Evolutionary conservation across 2,797 vertebrate genomes (phyloP).

Genomic region (Typhlichthys eigenmanni): DNA sequence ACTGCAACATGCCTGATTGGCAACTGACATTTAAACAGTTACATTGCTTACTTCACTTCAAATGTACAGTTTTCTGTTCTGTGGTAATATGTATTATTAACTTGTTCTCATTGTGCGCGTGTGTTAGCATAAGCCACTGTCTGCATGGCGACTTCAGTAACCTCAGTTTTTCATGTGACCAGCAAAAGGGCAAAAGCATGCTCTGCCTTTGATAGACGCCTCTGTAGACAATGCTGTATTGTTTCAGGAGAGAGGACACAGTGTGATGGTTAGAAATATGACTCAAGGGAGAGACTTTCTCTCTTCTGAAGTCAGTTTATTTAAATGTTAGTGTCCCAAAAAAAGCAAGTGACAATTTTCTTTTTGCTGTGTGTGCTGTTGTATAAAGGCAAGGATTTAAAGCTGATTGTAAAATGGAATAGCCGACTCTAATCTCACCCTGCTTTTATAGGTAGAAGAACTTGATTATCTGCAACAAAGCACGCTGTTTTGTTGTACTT

Average conservation of each 20-base stretch:
- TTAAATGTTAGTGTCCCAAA: slow-evolving; percentile 50
- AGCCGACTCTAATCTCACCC: slow-evolving; percentile 3
- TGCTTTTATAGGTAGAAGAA: slow-evolving; percentile 36
- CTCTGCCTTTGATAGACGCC: slow-evolving; percentile 60
- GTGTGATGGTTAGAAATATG: slow-evolving; percentile 68
- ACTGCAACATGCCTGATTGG: slow-evolving; percentile 2
- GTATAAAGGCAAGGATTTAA: background rate
- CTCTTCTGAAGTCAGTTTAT: slow-evolving; percentile 46
- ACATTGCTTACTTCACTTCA: too few relatives aligned
- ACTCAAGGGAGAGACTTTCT: slow-evolving; percentile 44
- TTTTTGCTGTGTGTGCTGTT: slow-evolving; percentile 27
- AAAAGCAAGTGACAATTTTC: slow-evolving; percentile 28
- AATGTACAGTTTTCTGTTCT: background rate
- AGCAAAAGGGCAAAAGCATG: slow-evolving; percentile 34
- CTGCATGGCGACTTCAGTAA: slow-evolving; percentile 29
- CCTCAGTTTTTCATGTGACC: slow-evolving; percentile 65
- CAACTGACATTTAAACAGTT: background rate
- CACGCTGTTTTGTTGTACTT: slow-evolving; percentile 9
- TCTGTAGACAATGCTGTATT: slow-evolving; percentile 71
- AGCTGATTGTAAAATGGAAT: background rate
- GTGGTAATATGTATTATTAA: background rate
- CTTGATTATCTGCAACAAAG: slow-evolving; percentile 27
- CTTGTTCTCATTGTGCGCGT: background rate
- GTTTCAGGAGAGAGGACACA: slow-evolving; percentile 68
- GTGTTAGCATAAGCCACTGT: slow-evolving; percentile 5